A percentile compares a stretch with the other conserved stretches of the same genome.
phyloP scores from a whole-genome alignment of 2,888 invertebrate species.

The Caenorhabditis panamensis region DNA sequence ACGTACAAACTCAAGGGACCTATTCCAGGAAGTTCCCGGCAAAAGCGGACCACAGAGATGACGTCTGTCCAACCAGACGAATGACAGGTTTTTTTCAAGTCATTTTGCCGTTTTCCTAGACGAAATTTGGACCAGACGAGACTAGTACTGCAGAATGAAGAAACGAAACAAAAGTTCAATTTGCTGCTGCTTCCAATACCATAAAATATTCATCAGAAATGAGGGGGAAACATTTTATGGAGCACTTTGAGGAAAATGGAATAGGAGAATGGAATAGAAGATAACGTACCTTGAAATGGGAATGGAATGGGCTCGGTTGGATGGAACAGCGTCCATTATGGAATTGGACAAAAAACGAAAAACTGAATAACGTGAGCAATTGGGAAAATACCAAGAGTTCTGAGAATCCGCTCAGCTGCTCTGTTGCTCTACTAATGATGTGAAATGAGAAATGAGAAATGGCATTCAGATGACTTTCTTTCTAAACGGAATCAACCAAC shows the following conservation, averaged over 20 bases:
- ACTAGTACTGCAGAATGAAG: not conserved
- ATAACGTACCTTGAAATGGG: not conserved
- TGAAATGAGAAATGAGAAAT: too few species aligned
- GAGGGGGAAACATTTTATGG: slow-evolving; percentile 25
- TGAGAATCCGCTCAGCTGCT: not conserved
- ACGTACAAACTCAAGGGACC: slow-evolving; percentile 19
- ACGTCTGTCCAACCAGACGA: not conserved
- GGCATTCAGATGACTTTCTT: too few species aligned
- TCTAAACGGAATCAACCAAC: too few species aligned
- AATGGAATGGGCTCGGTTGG: not conserved
- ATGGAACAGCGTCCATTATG: not conserved
- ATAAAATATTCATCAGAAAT: slow-evolving; percentile 37
- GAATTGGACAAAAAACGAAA: not conserved
- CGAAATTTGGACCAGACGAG: too few species aligned
- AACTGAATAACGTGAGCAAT: too few species aligned
- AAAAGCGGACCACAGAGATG: not conserved
- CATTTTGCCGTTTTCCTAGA: not conserved
- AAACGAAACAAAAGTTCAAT: not conserved
- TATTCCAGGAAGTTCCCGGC: slow-evolving; percentile 28
- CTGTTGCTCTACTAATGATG: too few species aligned
- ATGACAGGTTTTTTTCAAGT: not conserved
- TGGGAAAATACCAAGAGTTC: not conserved
- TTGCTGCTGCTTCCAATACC: not conserved
- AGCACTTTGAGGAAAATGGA: not conserved
- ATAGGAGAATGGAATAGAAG: too few species aligned